Conservation (phyloP, 1,140 invertebrate species). For the Maconellicoccus hirsutus region DNA sequence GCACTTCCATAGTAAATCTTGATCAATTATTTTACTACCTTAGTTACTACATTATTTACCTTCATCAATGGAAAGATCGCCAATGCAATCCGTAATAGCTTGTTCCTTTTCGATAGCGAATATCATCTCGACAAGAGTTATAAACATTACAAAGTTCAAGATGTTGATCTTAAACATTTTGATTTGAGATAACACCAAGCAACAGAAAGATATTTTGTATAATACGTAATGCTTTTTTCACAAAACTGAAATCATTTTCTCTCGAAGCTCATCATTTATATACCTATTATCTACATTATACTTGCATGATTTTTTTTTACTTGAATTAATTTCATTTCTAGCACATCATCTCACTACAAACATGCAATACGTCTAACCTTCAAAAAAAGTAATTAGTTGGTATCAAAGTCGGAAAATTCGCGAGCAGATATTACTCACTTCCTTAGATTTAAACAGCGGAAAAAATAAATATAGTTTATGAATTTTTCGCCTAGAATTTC, state of each 20-base stretch:
- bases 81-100: background rate
- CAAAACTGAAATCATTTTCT: no score
- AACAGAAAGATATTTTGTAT: no score
- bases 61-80: background rate
- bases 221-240: no score
- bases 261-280: no score
- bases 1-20: no score
- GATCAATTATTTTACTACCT: no score
- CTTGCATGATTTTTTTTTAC: no score
- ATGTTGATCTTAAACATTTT: background rate
- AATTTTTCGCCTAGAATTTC: no score
- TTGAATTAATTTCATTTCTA: no score
- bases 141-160: background rate
- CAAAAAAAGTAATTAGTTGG: background rate
- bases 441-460: background rate
- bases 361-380: background rate
- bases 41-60: background rate
- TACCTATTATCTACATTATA: no score
- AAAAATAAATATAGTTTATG: background rate
- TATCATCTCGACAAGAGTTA: background rate
- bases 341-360: no score
- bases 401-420: background rate
- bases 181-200: no score
- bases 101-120: background rate
- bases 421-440: background rate